Percentiles rank a stretch among this genome's conserved stretches.
Conservation (phyloP, 2,113 vertebrate species). For the Halichoerus grypus region DNA sequence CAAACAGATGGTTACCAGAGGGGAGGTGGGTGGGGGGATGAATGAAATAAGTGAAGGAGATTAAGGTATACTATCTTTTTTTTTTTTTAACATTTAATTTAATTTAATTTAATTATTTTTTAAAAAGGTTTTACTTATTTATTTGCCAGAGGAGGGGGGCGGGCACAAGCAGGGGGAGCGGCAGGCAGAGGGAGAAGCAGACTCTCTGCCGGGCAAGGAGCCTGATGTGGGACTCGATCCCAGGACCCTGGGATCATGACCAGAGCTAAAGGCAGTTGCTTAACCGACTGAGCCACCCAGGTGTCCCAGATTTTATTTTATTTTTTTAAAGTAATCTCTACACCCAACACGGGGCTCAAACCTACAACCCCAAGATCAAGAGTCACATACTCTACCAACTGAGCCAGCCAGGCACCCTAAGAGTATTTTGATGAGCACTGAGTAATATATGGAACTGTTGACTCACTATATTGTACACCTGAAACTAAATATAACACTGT, state of each 20-base stretch:
- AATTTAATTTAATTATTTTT: too few species aligned
- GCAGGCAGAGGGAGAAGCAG: too few species aligned
- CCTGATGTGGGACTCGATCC: too few species aligned
- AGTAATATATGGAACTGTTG: neutral
- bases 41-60: neutral
- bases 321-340: neutral
- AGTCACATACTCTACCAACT: neutral
- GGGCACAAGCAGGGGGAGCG: too few species aligned
- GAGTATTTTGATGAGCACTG: neutral
- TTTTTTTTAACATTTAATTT: neutral
- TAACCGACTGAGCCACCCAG: too few species aligned
- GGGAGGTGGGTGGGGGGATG: neutral
- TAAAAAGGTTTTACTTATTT: too few species aligned
- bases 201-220: too few species aligned
- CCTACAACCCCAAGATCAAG: neutral
- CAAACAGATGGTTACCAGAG: neutral
- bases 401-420: neutral
- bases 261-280: too few species aligned
- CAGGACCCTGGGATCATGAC: too few species aligned
- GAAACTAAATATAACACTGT: neutral
- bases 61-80: neutral
- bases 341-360: neutral
- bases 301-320: too few species aligned
- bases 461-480: neutral
- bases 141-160: too few species aligned